phyloP scores from a whole-genome alignment of 2,113 vertebrate genomes.

The Capricornis sumatraensis region DNA sequence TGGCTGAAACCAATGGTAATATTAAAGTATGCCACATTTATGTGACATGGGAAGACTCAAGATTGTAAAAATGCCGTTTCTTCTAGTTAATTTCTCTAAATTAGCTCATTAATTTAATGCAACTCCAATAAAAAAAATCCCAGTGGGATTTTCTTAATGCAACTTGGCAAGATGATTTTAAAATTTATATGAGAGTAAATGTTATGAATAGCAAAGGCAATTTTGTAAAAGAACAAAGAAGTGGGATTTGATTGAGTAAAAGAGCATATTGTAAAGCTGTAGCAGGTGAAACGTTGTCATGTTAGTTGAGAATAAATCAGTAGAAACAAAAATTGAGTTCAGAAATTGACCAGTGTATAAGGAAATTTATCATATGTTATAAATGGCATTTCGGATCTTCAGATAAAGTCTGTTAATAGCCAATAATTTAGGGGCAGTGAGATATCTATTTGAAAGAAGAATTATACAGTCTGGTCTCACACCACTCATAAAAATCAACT shows the following conservation, averaged over 20 bases:
- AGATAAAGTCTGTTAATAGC: not conserved
- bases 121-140: not conserved
- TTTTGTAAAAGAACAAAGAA: slow-evolving; percentile 20
- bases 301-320: not conserved
- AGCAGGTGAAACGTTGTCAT: not conserved
- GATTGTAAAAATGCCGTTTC: not conserved
- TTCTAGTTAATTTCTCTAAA: not conserved
- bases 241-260: not conserved
- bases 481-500: not conserved
- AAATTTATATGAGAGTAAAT: slow-evolving; percentile 50
- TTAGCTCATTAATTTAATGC: slow-evolving; percentile 4
- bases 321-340: not conserved
- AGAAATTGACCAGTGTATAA: not conserved
- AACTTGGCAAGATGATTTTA: slow-evolving; percentile 42
- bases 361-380: not conserved
- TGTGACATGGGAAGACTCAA: not conserved
- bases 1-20: not conserved
- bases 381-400: not conserved
- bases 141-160: slow-evolving; percentile 5
- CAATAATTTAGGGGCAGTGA: not conserved
- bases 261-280: not conserved
- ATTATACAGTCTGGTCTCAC: not conserved
- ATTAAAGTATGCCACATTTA: not conserved
- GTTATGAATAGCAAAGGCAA: slow-evolving; percentile 49
- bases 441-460: not conserved